phyloP scores from a whole-genome alignment of 2,888 invertebrate genomes.

The Andricus curvator region DNA sequence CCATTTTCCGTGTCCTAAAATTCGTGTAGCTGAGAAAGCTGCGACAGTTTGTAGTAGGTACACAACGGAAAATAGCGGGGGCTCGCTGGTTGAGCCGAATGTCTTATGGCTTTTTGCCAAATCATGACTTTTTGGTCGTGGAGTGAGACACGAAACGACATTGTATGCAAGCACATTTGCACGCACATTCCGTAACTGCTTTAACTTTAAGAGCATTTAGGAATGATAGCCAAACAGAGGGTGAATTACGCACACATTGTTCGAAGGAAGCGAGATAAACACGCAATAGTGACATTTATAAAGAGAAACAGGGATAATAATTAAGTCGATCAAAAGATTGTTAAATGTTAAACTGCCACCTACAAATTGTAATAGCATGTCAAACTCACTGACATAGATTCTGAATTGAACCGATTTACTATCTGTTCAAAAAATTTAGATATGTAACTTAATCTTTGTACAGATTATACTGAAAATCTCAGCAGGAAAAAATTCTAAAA shows the following conservation, averaged over 20 bases:
- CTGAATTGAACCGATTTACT: background rate
- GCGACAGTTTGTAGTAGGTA: constrained; percentile 29
- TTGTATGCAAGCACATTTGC: constrained; percentile 33
- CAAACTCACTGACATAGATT: background rate
- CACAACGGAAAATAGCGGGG: constrained; percentile 23
- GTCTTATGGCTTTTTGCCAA: constrained; percentile 39
- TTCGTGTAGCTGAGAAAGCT: constrained; percentile 13
- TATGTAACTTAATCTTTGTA: too few relatives aligned
- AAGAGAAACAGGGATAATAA: constrained; percentile 22
- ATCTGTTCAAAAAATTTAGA: too few relatives aligned
- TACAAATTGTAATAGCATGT: constrained; percentile 15
- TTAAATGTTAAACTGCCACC: constrained; percentile 1
- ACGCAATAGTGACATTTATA: constrained; percentile 34
- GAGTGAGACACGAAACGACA: constrained; percentile 18
- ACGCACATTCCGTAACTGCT: constrained; percentile 29
- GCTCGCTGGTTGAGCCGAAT: constrained; percentile 12
- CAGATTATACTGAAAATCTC: too few relatives aligned
- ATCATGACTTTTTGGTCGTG: constrained; percentile 14
- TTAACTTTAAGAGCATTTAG: constrained; percentile 34
- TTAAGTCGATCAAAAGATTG: constrained; percentile 13
- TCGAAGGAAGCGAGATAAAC: constrained; percentile 5
- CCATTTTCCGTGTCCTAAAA: constrained; percentile 36
- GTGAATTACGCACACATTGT: constrained; percentile 11
- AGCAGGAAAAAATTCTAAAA: too few relatives aligned
- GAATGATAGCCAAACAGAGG: constrained; percentile 9